Conservation (phyloP, 2,113 vertebrate genomes). For the Mungos mungo region DNA sequence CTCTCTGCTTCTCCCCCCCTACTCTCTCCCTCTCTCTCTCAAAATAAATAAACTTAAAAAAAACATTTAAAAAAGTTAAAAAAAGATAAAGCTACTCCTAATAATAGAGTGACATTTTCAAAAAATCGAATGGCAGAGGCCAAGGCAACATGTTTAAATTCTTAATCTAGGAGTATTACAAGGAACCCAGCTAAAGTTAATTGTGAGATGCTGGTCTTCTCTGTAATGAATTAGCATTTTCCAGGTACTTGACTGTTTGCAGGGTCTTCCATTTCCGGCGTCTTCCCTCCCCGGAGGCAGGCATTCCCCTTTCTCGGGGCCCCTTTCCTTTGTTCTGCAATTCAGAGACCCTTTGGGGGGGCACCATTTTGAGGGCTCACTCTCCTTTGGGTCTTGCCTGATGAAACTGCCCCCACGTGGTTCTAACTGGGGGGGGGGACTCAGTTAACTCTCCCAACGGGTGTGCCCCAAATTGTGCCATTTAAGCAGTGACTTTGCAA, state of each 20-base stretch:
- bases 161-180: slow-evolving; percentile 4
- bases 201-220: slow-evolving; percentile 22
- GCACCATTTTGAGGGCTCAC: background rate
- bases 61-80: too few relatives aligned
- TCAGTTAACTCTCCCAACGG: background rate
- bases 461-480: slow-evolving; percentile 44
- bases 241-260: background rate
- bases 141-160: background rate
- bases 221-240: background rate
- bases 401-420: background rate
- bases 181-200: background rate
- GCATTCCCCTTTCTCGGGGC: background rate
- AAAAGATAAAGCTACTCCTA: background rate
- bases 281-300: background rate
- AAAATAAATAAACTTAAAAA: too few relatives aligned
- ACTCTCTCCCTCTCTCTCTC: too few relatives aligned
- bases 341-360: background rate
- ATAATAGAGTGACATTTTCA: slow-evolving; percentile 43
- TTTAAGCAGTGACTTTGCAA: slow-evolving; percentile 70
- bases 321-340: slow-evolving; percentile 7
- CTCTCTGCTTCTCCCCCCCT: too few relatives aligned
- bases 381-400: background rate
- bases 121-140: slow-evolving; percentile 6
- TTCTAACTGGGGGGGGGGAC: background rate
- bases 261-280: background rate